These are phyloP conservation scores for Tachypleus tridentatus DNA, from an alignment of 1,140 invertebrate species.

Conservation along the genomic window DNA sequence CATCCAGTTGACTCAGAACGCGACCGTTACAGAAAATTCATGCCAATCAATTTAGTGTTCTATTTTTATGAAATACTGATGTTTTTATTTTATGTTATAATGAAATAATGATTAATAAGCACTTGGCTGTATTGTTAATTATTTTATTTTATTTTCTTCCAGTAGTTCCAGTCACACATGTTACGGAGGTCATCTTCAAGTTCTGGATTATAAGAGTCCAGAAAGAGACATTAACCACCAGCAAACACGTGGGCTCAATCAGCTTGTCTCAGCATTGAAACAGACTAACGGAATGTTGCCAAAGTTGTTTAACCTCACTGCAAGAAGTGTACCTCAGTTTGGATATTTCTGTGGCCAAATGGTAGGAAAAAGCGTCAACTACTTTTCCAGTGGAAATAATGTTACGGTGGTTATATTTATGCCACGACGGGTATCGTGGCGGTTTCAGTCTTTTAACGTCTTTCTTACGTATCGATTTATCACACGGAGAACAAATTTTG, in stretches of 20 bases:
- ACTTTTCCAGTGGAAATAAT: slow-evolving; percentile 21
- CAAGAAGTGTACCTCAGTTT: slow-evolving; percentile 15
- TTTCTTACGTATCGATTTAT: slow-evolving; percentile 22
- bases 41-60: no score
- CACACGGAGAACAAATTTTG: background rate
- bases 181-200: slow-evolving; percentile 18
- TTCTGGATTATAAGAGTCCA: slow-evolving; percentile 16
- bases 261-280: slow-evolving; percentile 21
- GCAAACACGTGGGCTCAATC: slow-evolving; percentile 20
- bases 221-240: slow-evolving; percentile 10
- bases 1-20: no score
- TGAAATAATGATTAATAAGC: no score
- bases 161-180: slow-evolving; percentile 13
- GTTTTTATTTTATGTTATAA: no score
- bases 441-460: slow-evolving; percentile 18
- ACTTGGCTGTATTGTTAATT: background rate
- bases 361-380: slow-evolving; percentile 20
- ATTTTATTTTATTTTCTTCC: background rate
- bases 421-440: slow-evolving; percentile 21
- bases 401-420: slow-evolving; percentile 19
- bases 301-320: slow-evolving; percentile 16
- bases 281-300: slow-evolving; percentile 19
- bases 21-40: no score
- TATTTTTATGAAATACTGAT: no score
- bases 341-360: slow-evolving; percentile 23